Conservation (phyloP, 2,888 invertebrate species). For the Heteropelma amictum region DNA sequence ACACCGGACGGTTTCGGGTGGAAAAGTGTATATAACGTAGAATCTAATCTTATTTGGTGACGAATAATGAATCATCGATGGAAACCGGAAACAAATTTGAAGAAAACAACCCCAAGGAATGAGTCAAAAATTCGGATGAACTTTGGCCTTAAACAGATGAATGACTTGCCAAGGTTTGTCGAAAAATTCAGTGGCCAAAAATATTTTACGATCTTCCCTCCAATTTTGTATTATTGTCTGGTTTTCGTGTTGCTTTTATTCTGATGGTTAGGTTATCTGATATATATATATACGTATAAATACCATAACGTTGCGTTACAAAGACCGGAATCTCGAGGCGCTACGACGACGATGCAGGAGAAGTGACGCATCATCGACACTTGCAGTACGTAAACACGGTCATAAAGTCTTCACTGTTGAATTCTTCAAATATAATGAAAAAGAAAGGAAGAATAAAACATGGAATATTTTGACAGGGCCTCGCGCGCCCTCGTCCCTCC, state of each 20-base stretch:
- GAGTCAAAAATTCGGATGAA: slow-evolving; percentile 30
- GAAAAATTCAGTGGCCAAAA: neutral
- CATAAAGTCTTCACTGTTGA: slow-evolving; percentile 46
- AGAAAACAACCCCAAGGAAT: neutral
- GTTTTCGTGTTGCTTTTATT: slow-evolving; percentile 3
- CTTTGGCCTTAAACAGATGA: slow-evolving; percentile 27
- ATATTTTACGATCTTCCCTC: slow-evolving; percentile 20
- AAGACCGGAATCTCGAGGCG: slow-evolving; percentile 13
- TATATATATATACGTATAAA: too few relatives aligned
- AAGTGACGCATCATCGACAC: slow-evolving; percentile 48
- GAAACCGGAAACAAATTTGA: neutral
- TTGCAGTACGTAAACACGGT: slow-evolving; percentile 47
- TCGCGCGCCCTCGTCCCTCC: neutral
- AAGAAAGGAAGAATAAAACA: too few relatives aligned
- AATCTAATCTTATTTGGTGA: neutral
- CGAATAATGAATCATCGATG: slow-evolving; percentile 19
- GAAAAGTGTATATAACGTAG: neutral
- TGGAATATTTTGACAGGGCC: slow-evolving; percentile 29
- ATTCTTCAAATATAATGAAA: neutral
- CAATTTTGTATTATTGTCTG: slow-evolving; percentile 2
- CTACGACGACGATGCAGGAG: neutral
- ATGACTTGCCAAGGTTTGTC: slow-evolving; percentile 27
- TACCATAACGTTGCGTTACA: too few relatives aligned
- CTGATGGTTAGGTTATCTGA: slow-evolving; percentile 4
- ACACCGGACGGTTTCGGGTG: neutral